Evolutionary conservation across 1,140 invertebrate species (phyloP), one percentile per base, ranked within the genome.

Genomic region (Drosophila guanche): DNA sequence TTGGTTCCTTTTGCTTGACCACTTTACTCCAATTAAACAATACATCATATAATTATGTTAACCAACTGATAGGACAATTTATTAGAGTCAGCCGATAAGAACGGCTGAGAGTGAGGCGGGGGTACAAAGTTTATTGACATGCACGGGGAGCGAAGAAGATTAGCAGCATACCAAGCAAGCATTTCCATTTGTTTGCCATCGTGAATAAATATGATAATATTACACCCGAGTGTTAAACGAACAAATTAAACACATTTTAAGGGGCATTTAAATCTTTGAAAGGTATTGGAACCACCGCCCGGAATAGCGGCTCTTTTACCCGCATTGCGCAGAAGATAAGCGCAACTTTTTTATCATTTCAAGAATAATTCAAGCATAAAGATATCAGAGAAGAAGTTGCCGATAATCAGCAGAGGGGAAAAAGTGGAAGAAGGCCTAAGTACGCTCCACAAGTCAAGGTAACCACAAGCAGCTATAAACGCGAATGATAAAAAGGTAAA

Each of bases 101-200:
- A 6, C 16, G 3, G 23, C 33, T 0, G 3, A 12, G 33, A 4
- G 47, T 5, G 25, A 23, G 65, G 48, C 12, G 40, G 16, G 10
- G 42, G 56, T 59, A 27, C 60, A 63, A 81, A 70, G 73, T 67
- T 72, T 71, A 56, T 77, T 80, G 57, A 77, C 75, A 67, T 66
- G 56, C 27, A 51, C 41, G 43, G n/a, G 53, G 62, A 60, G 46
- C 29, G 57, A 46, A 37, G 66, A 29, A 70, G 74, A 76, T 75
- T 74, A 60, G 29, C 40, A 52, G 55, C 60, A 61, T 62, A 76
- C 80, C 46, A 67, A 72, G 50, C 40, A 16, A 10, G 12, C 10
- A 12, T 27, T 43, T 51, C 59, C 47, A 55, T 65, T 74, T 65
- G 70, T 42, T 50, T 50, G 51, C 22, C 52, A 16, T 65, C 33